phyloP scores from a whole-genome alignment of 2,113 vertebrate genomes.

The Fukomys damarensis region DNA sequence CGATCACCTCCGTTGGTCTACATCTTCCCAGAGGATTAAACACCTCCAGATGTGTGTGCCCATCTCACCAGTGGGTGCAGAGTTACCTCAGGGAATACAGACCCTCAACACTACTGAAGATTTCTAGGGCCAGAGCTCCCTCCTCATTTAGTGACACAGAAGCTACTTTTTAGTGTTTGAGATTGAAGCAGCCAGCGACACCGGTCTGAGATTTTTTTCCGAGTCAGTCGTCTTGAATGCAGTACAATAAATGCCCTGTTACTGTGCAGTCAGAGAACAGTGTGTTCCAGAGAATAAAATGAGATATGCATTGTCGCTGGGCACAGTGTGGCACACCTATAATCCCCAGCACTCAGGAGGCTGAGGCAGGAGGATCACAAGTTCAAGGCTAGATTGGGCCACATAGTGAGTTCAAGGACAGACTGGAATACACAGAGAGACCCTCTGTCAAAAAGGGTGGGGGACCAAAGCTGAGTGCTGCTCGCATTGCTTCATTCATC shows the following conservation, averaged over 20 bases:
- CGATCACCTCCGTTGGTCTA: background rate
- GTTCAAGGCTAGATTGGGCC: background rate
- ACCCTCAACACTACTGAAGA: background rate
- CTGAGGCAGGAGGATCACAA: background rate
- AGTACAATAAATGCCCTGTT: background rate
- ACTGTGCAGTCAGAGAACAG: background rate
- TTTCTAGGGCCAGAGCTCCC: background rate
- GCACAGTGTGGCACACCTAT: background rate
- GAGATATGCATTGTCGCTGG: background rate
- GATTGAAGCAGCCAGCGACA: background rate
- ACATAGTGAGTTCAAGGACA: background rate
- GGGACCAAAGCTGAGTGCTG: background rate
- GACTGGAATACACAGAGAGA: background rate
- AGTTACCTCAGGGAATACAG: background rate
- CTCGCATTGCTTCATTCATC: background rate
- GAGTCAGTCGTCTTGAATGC: background rate
- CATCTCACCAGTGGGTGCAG: background rate
- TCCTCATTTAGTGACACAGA: background rate
- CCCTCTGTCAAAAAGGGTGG: background rate
- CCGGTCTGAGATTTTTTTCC: slow-evolving; percentile 1
- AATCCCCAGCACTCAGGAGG: background rate
- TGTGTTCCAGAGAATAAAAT: background rate
- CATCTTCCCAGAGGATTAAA: background rate
- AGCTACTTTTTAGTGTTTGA: background rate
- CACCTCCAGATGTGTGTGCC: background rate